Percentiles rank a stretch among this genome's conserved stretches.
Conservation (phyloP, 2,888 invertebrate species). For the Spatulosminthurus flaviceps region DNA sequence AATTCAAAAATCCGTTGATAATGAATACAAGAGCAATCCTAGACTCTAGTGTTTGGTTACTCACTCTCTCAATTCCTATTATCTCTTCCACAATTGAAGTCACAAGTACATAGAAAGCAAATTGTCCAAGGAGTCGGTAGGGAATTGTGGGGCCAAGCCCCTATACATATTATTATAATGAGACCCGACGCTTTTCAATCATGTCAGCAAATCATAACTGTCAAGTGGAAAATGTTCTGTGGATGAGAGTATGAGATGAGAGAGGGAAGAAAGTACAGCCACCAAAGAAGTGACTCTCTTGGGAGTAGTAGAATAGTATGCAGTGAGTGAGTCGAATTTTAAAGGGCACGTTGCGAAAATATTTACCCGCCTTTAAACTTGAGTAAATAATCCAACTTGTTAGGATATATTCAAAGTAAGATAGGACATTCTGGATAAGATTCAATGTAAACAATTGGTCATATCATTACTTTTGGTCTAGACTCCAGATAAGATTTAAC, state of each 20-base stretch:
- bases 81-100: not conserved
- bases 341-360: constrained; percentile 6
- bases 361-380: constrained; percentile 7
- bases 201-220: constrained; percentile 13
- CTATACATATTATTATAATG: not conserved
- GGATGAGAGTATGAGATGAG: not conserved
- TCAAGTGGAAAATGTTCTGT: not conserved
- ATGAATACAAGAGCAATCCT: too few relatives aligned
- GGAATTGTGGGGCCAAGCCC: not conserved
- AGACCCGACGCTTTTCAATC: not conserved
- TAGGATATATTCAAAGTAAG: too few relatives aligned
- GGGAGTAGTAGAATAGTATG: too few relatives aligned
- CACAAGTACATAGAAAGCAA: not conserved
- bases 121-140: not conserved
- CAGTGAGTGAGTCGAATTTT: not conserved
- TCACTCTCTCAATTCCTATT: not conserved
- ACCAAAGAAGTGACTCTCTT: not conserved
- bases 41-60: not conserved
- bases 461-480: not conserved
- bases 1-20: too few relatives aligned
- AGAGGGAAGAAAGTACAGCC: not conserved
- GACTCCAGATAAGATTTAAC: constrained; percentile 2
- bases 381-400: not conserved
- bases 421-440: not conserved
- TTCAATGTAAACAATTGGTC: not conserved